Conservation (phyloP, 2,113 vertebrate species). For the Candoia aspera region DNA sequence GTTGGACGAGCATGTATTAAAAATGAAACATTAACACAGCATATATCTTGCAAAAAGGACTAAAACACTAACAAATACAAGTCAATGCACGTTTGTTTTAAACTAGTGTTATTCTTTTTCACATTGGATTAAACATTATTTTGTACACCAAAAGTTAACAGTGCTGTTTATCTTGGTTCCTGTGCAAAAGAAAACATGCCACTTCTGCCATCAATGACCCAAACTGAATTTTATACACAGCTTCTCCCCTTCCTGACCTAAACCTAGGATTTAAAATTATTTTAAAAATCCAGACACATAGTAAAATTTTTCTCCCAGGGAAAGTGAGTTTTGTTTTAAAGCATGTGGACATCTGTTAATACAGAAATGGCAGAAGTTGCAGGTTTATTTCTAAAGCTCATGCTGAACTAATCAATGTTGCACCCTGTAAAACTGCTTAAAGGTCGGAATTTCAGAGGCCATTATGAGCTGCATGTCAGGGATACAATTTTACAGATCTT, state of each 20-base stretch:
- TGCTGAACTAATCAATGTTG: slow-evolving; percentile 47
- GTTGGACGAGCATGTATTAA: slow-evolving; percentile 75
- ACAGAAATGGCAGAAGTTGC: slow-evolving; percentile 61
- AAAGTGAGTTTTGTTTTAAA: slow-evolving; percentile 22
- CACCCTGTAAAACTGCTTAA: slow-evolving; percentile 40
- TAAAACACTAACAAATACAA: slow-evolving; percentile 83
- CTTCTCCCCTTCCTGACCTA: slow-evolving; percentile 45
- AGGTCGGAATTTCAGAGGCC: slow-evolving; percentile 18
- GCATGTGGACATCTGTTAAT: slow-evolving; percentile 59
- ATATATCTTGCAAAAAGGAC: slow-evolving; percentile 76
- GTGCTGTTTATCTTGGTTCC: slow-evolving; percentile 78
- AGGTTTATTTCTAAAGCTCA: slow-evolving; percentile 57
- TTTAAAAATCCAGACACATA: slow-evolving; percentile 52
- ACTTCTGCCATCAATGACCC: slow-evolving; percentile 61
- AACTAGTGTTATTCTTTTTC: slow-evolving; percentile 79
- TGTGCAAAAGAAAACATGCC: slow-evolving; percentile 64
- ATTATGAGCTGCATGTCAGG: slow-evolving; percentile 35
- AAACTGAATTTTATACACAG: slow-evolving; percentile 46
- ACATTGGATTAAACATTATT: slow-evolving; percentile 79
- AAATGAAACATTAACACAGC: slow-evolving; percentile 78
- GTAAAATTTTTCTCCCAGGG: slow-evolving; percentile 17
- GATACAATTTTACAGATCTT: slow-evolving; percentile 39
- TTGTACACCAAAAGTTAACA: slow-evolving; percentile 76
- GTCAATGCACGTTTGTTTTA: slow-evolving; percentile 77
- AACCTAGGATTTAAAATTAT: slow-evolving; percentile 56